Base-by-base conservation (phyloP, 1,140 invertebrate genomes). In the Planococcus citri region DNA sequence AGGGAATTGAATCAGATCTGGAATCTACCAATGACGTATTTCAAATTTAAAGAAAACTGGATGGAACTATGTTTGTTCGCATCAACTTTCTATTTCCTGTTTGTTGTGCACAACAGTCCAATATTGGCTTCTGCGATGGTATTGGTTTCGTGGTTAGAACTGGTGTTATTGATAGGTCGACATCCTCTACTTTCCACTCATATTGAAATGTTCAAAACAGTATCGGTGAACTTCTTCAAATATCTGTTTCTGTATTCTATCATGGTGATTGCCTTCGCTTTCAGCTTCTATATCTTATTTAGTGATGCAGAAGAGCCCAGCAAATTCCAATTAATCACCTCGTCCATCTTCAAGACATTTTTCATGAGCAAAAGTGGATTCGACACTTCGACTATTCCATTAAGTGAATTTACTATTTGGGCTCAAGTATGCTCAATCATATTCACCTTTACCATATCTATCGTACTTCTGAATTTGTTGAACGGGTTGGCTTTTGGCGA, bases 281-380 rank as follows among this genome's bases (percentile, higher is more conserved):
- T 91, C 27, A 88, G 88, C 74, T 92, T 91, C 74, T 90, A 86
- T 73, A 84, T 85, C 10, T 76, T 91, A 17, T 90, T 90, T 74
- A 81, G 82, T 27, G 79, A 83, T 29, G 78, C 81, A 25, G 73
- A 75, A 14, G 68, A 68, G 77, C 85, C 85, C 2, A n/a, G 3
- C 6, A 6, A 8, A 6, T 86, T 84, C 69, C 89, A 90, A 71
- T 80, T 84, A 77, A 85, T 85, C 2, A 84, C 83, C 9, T 78
- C 81, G 22, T 86, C 88, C 0, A 74, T 91, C 3, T 88, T 91
- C 71, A 91, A 91, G 78, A 90, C 88, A 0, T 84, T 90, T 21
- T 85, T 90, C 0, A 92, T 92, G 89, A 80, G 91, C 24, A 91
- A 88, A 0, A 89, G 89, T 10, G 89, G 91, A 77, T 89, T 91